Percentiles rank a stretch among this genome's conserved stretches.
Conservation (phyloP, 2,888 invertebrate species). For the Clepsis dumicolana region DNA sequence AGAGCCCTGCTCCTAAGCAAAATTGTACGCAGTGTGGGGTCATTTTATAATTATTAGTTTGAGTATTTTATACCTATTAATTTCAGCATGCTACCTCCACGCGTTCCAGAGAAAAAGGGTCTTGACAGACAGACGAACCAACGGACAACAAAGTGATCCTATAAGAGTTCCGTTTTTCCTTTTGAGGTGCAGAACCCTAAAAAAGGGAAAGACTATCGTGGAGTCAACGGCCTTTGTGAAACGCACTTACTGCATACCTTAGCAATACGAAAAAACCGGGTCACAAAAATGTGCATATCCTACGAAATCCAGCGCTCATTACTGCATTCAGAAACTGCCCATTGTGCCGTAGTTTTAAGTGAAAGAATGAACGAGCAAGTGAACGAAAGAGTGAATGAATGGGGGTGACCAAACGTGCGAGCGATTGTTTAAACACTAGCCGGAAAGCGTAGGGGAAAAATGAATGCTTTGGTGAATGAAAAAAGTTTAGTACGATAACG, state of each 20-base stretch:
- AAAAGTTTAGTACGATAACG: neutral
- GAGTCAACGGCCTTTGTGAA: too few species aligned
- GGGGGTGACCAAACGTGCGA: slow-evolving; percentile 40
- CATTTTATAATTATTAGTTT: too few species aligned
- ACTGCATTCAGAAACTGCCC: slow-evolving; percentile 47
- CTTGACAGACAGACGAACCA: too few species aligned
- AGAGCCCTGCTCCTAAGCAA: too few species aligned
- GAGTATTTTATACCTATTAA: too few species aligned
- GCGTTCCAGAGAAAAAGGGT: too few species aligned
- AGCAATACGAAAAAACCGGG: neutral
- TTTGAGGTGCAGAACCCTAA: too few species aligned
- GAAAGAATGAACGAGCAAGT: slow-evolving; percentile 47
- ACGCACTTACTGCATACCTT: neutral
- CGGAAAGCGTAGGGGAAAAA: slow-evolving; percentile 30
- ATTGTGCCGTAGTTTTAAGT: slow-evolving; percentile 41
- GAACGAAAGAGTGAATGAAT: slow-evolving; percentile 44
- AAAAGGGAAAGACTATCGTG: too few species aligned
- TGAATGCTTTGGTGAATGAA: slow-evolving; percentile 43
- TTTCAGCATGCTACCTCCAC: too few species aligned
- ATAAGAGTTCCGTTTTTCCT: too few species aligned
- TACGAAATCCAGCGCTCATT: slow-evolving; percentile 47
- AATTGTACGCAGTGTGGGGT: too few species aligned
- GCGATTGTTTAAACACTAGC: slow-evolving; percentile 37
- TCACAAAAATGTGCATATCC: neutral
- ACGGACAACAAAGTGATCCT: too few species aligned